Evolutionary conservation across 2,797 vertebrate genomes (phyloP).

Genomic region (Bothrops alternatus): DNA sequence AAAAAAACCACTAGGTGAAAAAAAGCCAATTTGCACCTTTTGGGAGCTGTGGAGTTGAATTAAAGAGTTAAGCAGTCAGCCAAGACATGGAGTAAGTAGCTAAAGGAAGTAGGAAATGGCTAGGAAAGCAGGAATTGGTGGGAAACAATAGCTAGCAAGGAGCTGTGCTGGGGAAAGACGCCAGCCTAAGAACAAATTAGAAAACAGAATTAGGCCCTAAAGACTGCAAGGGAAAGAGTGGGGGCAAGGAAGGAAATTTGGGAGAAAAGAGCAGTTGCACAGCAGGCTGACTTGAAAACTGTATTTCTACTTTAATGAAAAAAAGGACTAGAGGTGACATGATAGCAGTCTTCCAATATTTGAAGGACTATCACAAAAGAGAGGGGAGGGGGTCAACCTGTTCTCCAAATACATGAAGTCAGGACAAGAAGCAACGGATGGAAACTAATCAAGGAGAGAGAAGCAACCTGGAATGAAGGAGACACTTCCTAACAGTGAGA

Average conservation of each 20-base stretch:
- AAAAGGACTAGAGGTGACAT: not conserved
- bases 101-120: not conserved
- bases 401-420: not conserved
- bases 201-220: not conserved
- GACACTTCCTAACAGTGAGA: not conserved
- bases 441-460: not conserved
- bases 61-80: not conserved
- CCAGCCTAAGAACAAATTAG: too few species aligned
- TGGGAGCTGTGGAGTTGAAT: not conserved
- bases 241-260: not conserved
- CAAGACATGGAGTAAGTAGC: not conserved
- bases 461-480: not conserved
- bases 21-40: not conserved
- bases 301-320: not conserved
- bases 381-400: not conserved
- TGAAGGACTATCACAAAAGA: not conserved
- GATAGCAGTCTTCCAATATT: fast-evolving
- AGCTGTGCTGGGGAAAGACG: not conserved
- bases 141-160: not conserved
- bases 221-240: not conserved
- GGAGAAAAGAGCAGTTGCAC: not conserved
- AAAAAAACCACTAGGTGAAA: not conserved
- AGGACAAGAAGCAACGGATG: not conserved
- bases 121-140: not conserved
- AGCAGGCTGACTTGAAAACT: not conserved